A percentile compares a stretch with the other conserved stretches of the same genome.
Conservation (phyloP, 2,797 vertebrate species). For the Sebastes diploproa region DNA sequence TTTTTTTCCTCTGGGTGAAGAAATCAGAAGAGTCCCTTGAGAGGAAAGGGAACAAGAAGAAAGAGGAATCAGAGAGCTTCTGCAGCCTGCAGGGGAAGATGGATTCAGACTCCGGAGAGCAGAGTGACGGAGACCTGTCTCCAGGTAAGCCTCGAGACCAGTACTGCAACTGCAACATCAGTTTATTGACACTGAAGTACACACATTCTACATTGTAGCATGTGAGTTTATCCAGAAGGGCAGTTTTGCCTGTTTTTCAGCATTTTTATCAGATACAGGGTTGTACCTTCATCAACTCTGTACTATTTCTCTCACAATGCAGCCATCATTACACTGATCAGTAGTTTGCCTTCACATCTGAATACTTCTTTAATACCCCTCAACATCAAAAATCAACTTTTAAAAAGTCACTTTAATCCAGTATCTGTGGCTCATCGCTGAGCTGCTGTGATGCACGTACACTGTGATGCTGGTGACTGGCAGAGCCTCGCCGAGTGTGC, state of each 20-base stretch:
- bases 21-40: slow-evolving; percentile 27
- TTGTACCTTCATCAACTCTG: background rate
- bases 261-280: background rate
- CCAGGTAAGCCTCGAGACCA: slow-evolving; percentile 84
- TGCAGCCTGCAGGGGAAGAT: slow-evolving; percentile 80
- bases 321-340: background rate
- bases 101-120: slow-evolving; percentile 97
- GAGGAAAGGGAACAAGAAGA: slow-evolving; percentile 37
- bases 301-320: background rate
- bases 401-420: background rate
- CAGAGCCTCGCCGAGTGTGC: slow-evolving; percentile 2
- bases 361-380: background rate
- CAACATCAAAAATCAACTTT: background rate
- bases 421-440: background rate
- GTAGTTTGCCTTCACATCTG: background rate
- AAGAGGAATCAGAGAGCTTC: slow-evolving; percentile 53
- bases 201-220: background rate
- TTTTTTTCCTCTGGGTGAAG: slow-evolving; percentile 7
- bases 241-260: background rate
- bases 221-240: background rate
- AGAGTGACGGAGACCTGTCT: slow-evolving; percentile 93
- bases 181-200: background rate
- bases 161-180: background rate
- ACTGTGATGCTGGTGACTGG: slow-evolving; percentile 39
- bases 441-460: background rate